Base-by-base conservation (phyloP, 2,113 vertebrate genomes). In the Prionailurus bengalensis region DNA sequence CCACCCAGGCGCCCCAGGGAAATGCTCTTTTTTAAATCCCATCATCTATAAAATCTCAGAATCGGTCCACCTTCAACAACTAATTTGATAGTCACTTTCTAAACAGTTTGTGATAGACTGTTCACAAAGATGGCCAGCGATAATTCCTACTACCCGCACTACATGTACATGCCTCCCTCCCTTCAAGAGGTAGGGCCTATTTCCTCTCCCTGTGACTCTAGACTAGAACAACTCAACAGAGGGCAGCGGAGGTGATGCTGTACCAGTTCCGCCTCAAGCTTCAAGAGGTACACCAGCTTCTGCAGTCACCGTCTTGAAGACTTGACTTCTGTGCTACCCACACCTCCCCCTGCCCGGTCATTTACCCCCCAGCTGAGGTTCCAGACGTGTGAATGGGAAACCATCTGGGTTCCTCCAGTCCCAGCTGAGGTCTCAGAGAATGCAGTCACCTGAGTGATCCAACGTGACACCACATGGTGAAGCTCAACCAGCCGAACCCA, bases 31-130 rank as follows among this genome's bases (percentile, higher is more conserved):
- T 21, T 79, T 94, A 58, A 76, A 96, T 81, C 21, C 12, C 45
- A 48, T 92, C 10, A 55, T 29, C 12, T 89, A 73, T 86, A 89
- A 92, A 97, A 58, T 94, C 53, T 96, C 21, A 92, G 51, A 76
- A 76, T 89, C 53, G 79, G 53, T 16, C 33, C n/a, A 36, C 36
- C 58, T 81, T 8, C 4, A 42, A 73, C 2, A 79, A 21, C 71
- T 88, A 87, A 89, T 58, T 92, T 23, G 76, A 51, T 71, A 61
- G 58, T 36, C 23, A 86, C 25, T 94, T 68, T 51, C 45, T 63
- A 48, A 89, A 66, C 3, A 79, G 6, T 79, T n/a, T 86, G 13
- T 21, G 25, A 25, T 45, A 74, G 63, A 53, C n/a, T 70, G 16
- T 89, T 89, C 53, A 15, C 42, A 91, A 93, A 92, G 66, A 39